Evolutionary conservation across 2,797 vertebrate species (phyloP).

Genomic region (Micromesistius poutassou): DNA sequence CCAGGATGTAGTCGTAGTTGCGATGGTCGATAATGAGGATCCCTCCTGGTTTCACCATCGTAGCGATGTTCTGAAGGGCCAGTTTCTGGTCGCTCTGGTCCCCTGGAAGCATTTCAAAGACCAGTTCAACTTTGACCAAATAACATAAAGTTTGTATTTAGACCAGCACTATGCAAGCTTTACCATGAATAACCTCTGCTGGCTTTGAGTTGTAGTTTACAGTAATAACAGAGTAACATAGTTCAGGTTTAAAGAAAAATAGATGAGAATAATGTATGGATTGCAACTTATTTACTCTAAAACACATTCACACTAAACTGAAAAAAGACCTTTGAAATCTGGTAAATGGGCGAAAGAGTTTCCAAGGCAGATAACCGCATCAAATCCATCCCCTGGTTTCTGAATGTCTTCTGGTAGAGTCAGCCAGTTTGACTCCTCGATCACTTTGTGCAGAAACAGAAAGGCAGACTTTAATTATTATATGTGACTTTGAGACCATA

Average conservation of each 20-base stretch:
- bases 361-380: constrained; percentile 94
- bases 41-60: constrained; percentile 89
- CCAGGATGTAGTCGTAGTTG: constrained; percentile 95
- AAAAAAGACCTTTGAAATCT: constrained; percentile 87
- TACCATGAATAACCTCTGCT: background rate
- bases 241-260: no score
- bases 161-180: background rate
- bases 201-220: no score
- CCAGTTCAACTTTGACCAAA: background rate
- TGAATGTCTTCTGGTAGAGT: constrained; percentile 84
- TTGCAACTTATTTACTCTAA: background rate
- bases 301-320: no score
- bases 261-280: no score
- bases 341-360: constrained; percentile 97
- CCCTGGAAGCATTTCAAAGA: constrained; percentile 66
- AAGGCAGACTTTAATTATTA: background rate
- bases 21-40: constrained; percentile 95
- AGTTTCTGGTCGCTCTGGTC: constrained; percentile 92
- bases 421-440: constrained; percentile 98
- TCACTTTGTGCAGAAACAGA: constrained; percentile 69
- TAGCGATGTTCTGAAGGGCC: constrained; percentile 90
- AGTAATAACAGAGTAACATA: no score
- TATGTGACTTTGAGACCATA: background rate
- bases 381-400: constrained; percentile 83
- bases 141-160: background rate